Evolutionary conservation across 2,888 invertebrate genomes (phyloP), one percentile per base, ranked within the genome.

Genomic region (Mesopsocus fuscifrons): DNA sequence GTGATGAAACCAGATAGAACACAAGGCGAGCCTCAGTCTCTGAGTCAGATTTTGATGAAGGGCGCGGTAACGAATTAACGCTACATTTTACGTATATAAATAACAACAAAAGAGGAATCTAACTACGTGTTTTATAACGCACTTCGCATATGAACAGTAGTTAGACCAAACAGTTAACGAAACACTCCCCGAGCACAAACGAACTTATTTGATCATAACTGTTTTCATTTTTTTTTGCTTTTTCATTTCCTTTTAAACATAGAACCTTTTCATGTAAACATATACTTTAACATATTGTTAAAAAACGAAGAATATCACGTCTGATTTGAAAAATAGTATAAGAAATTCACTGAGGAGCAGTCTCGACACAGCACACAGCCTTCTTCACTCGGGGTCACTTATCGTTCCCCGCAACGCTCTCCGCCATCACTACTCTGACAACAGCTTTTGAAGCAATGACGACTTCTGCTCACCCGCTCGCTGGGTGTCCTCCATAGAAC

Each of bases 361-460:
- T 26, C 26, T 26, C 6, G 26, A 9, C 26, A 11, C 26, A 26
- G 11, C 26, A 26, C 26, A 26, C 26, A 26, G 26, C 26, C 26
- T 26, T 26, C 26, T n/a, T n/a, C n/a, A n/a, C n/a, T n/a, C n/a
- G 8, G 26, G 26, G 26, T 9, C 26, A 26, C 6, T n/a, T n/a
- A n/a, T n/a, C n/a, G n/a, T 26, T 9, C 26, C 26, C 26, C 26
- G 55, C 54, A 53, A 53, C 56, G 57, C 51, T 55, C 58, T 26
- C 11, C 26, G 26, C 26, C 61, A 63, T 75, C 73, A 77, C n/a
- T n/a, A n/a, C 71, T 85, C 83, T 54, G 84, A 84, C 59, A 87
- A 69, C 59, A 85, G 69, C 65, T 85, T 82, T 68, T 84, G 83
- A 56, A 85, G 71, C 61, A 85, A 69, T 59, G 83, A 83, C 54